Evolutionary conservation across 2,113 vertebrate species (phyloP), one percentile per base, ranked within the genome.

Genomic region (Amphiprion percula): DNA sequence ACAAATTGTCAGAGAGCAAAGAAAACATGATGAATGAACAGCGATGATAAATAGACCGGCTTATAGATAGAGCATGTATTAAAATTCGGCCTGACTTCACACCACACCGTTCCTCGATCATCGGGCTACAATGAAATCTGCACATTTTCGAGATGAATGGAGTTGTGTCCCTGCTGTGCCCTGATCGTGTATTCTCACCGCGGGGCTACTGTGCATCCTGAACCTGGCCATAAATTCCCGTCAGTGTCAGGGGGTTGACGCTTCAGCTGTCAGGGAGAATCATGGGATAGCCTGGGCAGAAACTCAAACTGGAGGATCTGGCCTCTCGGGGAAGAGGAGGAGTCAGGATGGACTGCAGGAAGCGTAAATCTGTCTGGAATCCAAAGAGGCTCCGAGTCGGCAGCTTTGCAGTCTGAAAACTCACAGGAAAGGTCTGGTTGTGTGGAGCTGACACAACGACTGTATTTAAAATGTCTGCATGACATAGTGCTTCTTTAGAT

Each of bases 231-330:
- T 94, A 95, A 96, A 97, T 96, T 93, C 91, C 88, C 59, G 78
- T 74, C 83, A 81, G 84, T 90, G 92, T 96, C 96, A 96, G 94
- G 87, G 87, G 94, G 95, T 93, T 96, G 94, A 96, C 88, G 92
- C 92, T 94, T 97, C 97, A 98, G 96, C 97, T 99, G 97, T 96
- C 96, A 87, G 65, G 93, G 94, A 85, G 96, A 96, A 96, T 96
- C 95, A 96, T 72, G 90, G 94, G 91, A 92, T 92, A 90, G 83
- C 85, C 92, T 85, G 94, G 86, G 88, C 91, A 89, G 82, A 92
- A 91, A 95, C 83, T 87, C 93, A 90, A 94, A 94, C 94, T 78
- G 90, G 79, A 92, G 77, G 91, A 94, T 69, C 90, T 54, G 80
- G 79, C 79, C 68, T 80, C 84, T 77, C 61, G 46, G 74, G 69